phyloP scores from a whole-genome alignment of 2,797 vertebrate species.

The Florisuga fusca region DNA sequence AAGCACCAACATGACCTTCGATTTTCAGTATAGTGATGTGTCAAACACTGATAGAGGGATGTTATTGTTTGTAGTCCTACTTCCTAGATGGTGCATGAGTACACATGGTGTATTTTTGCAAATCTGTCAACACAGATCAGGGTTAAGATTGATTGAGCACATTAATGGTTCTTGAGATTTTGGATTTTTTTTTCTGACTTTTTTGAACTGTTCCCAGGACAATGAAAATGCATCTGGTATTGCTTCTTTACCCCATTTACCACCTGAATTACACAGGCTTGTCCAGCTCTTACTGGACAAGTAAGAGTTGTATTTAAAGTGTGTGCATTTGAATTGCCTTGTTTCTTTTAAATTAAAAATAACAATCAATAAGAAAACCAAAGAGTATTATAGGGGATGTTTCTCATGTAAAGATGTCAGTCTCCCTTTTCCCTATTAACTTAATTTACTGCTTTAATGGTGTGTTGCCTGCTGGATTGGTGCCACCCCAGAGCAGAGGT shows the following conservation, averaged over 20 bases:
- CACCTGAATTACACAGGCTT: not conserved
- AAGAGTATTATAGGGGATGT: not conserved
- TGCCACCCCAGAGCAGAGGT: not conserved
- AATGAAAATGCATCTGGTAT: not conserved
- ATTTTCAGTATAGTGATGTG: not conserved
- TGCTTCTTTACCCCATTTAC: not conserved
- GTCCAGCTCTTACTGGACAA: not conserved
- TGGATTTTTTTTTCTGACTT: not conserved
- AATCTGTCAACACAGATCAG: not conserved
- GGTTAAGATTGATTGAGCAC: not conserved
- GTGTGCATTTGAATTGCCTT: not conserved
- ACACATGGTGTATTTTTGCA: not conserved
- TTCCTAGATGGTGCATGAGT: not conserved
- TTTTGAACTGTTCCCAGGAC: not conserved
- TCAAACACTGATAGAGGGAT: not conserved
- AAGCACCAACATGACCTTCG: not conserved
- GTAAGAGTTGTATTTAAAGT: not conserved
- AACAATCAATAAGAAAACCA: not conserved
- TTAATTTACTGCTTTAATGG: not conserved
- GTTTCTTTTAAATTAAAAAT: not conserved
- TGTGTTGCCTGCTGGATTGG: fast-evolving
- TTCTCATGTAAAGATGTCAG: not conserved
- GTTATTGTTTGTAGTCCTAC: not conserved
- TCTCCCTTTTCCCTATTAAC: not conserved
- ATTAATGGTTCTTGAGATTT: not conserved